These are phyloP conservation scores for Tenualosa thibaudeaui DNA, from an alignment of 2,797 vertebrate genomes.

Conservation along the genomic window DNA sequence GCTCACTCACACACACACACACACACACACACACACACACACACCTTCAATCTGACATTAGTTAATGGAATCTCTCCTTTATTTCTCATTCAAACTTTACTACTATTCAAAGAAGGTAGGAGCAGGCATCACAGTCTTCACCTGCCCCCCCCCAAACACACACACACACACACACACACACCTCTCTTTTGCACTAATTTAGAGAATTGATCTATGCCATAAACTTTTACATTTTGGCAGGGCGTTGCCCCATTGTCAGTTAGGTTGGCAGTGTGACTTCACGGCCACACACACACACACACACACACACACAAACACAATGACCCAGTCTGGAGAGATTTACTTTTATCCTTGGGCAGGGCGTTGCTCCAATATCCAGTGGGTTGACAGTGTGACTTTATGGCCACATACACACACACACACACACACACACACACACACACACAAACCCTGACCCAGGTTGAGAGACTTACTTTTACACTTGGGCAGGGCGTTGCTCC, in stretches of 20 bases:
- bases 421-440: constrained; percentile 3
- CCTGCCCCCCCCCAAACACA: neutral
- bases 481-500: constrained; percentile 86
- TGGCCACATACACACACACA: neutral
- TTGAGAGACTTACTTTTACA: constrained; percentile 82
- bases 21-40: neutral
- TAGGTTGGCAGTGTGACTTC: no score
- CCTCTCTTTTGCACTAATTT: no score
- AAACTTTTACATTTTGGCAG: no score
- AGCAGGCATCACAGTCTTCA: no score
- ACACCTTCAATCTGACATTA: neutral
- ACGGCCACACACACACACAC: neutral
- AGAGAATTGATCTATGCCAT: no score
- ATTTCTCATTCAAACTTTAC: constrained; percentile 4
- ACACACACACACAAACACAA: neutral
- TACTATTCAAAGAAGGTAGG: no score
- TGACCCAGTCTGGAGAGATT: no score
- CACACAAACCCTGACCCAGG: neutral
- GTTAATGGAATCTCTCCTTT: constrained; percentile 34
- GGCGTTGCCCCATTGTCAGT: no score
- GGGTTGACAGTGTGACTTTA: no score
- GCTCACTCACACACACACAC: no score
- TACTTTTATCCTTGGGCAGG: no score
- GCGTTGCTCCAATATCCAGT: neutral
- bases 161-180: neutral